Evolutionary conservation across 2,797 vertebrate species (phyloP).

Genomic region (Otus scops): DNA sequence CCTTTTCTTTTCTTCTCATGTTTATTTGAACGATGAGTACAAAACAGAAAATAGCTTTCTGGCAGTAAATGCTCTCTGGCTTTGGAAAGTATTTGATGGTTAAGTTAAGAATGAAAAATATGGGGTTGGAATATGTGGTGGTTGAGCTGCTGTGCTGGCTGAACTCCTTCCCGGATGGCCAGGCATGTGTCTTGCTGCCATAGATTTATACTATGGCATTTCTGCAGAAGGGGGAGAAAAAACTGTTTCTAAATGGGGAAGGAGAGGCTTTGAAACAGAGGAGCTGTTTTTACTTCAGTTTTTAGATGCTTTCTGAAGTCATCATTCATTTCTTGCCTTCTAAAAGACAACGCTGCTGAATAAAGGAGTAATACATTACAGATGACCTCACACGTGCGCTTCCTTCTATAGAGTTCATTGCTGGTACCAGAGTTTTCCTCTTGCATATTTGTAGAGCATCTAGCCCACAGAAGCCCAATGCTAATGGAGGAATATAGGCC

Average conservation of each 20-base stretch:
- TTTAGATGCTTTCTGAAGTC: background rate
- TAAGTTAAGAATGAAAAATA: slow-evolving; percentile 53
- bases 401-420: background rate
- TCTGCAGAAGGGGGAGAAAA: background rate
- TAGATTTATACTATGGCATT: background rate
- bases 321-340: background rate
- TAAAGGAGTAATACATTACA: background rate
- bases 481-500: background rate
- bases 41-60: slow-evolving; percentile 34
- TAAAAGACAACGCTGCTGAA: background rate
- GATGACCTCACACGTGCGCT: background rate
- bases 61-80: background rate
- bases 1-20: background rate
- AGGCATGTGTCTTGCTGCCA: background rate
- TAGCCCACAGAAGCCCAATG: background rate
- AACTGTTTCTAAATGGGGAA: background rate
- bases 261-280: background rate
- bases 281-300: background rate
- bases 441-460: accelerated
- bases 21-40: background rate
- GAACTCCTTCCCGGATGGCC: background rate
- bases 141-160: slow-evolving; percentile 18
- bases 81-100: slow-evolving; percentile 31
- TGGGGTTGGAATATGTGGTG: background rate
- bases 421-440: background rate